Evolutionary conservation across 2,888 invertebrate species (phyloP), one percentile per base, ranked within the genome.

Genomic region (Meta bourneti): DNA sequence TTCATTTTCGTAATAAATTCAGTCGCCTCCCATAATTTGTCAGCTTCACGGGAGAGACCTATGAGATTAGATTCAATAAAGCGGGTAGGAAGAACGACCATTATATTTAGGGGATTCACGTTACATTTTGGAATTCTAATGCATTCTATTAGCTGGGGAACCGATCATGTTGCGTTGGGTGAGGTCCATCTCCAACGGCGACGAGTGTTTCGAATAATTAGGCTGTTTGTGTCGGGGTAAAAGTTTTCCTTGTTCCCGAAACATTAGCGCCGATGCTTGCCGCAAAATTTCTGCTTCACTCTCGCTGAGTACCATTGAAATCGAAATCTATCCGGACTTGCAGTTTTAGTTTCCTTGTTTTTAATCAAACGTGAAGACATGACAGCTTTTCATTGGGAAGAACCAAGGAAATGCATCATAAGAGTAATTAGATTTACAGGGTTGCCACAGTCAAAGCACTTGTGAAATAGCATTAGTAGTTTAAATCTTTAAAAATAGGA

Each of bases 1-100:
- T 87, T 87, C 78, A 79, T 87, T 78, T 79, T 34, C 78, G 77
- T 78, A 78, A 79, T 78, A 87, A 87, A 87, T 87, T 87, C 71
- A 74, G 72, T 72, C 61, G n/a, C 72, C 78, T 86, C 51, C 34
- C 48, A 52, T 78, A 80, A 74, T 87, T 80, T 79, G 87, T 87
- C 61, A 52, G 20, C 52, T 20, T 11, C 86, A 78, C 85, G 48
- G 61, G 77, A 34, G 34, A 54, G 52, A 71, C 71, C 78, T 79
- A 51, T 87, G 79, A 79, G 78, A 87, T 87, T 71, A 79, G 71
- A 79, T 71, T 87, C 79, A 80, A 80, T 87, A 80, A 79, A 69
- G 79, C 13, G 34, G 61, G 61, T 61, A 61, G 19, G 79, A 79
- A 79, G 79, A 79, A 79, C 52, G 51, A 7, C 19, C 72, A 20